Evolutionary conservation across 2,113 vertebrate species (phyloP).

Genomic region (Malaclemys terrapin): DNA sequence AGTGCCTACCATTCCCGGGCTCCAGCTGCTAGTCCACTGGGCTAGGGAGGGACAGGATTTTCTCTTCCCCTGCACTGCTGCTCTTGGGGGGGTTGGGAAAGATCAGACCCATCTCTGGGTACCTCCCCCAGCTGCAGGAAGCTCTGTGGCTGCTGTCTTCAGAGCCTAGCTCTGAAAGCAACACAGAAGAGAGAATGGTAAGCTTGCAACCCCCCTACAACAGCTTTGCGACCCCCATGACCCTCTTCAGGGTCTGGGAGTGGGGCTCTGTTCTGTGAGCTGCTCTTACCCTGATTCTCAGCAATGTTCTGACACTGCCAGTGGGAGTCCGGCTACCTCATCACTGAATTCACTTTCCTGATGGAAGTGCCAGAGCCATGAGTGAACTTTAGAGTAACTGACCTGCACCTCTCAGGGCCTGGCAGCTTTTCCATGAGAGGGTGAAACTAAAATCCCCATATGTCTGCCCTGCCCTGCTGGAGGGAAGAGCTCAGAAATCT

Average conservation of each 20-base stretch:
- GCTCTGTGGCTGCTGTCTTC: no score
- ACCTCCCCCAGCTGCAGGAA: no score
- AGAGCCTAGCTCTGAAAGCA: no score
- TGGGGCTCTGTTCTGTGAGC: neutral
- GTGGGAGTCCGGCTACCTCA: neutral
- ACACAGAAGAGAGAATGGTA: no score
- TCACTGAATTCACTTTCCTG: neutral
- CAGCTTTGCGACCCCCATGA: no score
- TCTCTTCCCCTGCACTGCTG: neutral
- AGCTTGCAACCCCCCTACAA: no score
- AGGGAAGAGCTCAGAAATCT: neutral
- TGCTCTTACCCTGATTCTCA: neutral
- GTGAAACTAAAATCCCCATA: neutral
- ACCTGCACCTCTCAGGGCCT: neutral
- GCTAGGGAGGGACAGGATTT: no score
- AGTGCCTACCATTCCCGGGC: no score
- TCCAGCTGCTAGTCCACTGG: no score
- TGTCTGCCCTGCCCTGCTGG: neutral
- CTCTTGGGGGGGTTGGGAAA: no score
- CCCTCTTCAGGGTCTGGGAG: neutral
- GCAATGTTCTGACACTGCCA: neutral
- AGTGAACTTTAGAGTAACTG: neutral
- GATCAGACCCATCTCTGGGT: neutral
- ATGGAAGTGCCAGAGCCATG: neutral
- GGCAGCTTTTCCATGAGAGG: neutral